Base-by-base conservation (phyloP, 1,140 invertebrate genomes). In the Ylistrum balloti region DNA sequence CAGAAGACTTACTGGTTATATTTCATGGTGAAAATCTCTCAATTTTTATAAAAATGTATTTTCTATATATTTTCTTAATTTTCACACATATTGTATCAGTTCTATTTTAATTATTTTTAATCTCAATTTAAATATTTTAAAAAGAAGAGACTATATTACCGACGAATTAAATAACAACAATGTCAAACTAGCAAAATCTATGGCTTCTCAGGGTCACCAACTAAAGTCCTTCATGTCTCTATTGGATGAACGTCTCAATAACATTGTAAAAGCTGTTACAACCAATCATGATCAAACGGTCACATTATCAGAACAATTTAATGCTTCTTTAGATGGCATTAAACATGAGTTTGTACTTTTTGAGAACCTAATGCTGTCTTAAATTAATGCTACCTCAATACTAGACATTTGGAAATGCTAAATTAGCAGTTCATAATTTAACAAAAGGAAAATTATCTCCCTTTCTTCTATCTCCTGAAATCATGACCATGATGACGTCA, bases 321-420 rank as follows among this genome's bases (percentile, higher is more conserved):
- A 3, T 34, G 74, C 33, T 45, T 45, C 22, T 10, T 35, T 89
- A 85, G 22, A 33, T n/a, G n/a, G 41, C 28, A 86, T 32, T 89
- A 33, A 48, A 87, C 28, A n/a, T n/a, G n/a, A n/a, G n/a, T n/a
- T n/a, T n/a, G n/a, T n/a, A n/a, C n/a, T n/a, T n/a, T n/a, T n/a
- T n/a, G n/a, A n/a, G n/a, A n/a, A n/a, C n/a, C n/a, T n/a, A n/a
- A n/a, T n/a, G n/a, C n/a, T n/a, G n/a, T n/a, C n/a, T n/a, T n/a
- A n/a, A n/a, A n/a, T n/a, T n/a, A n/a, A n/a, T n/a, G n/a, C n/a
- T n/a, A n/a, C n/a, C n/a, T n/a, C n/a, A n/a, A n/a, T n/a, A n/a
- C n/a, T n/a, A 89, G 56, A 22, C 28, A 89, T 89, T 87, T 89
- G 33, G 89, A 86, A 89, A 89, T 28, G n/a, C 45, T 45, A 86